Evolutionary conservation across 2,797 vertebrate genomes (phyloP), one percentile per base, ranked within the genome.

Genomic region (Mastacembelus armatus): DNA sequence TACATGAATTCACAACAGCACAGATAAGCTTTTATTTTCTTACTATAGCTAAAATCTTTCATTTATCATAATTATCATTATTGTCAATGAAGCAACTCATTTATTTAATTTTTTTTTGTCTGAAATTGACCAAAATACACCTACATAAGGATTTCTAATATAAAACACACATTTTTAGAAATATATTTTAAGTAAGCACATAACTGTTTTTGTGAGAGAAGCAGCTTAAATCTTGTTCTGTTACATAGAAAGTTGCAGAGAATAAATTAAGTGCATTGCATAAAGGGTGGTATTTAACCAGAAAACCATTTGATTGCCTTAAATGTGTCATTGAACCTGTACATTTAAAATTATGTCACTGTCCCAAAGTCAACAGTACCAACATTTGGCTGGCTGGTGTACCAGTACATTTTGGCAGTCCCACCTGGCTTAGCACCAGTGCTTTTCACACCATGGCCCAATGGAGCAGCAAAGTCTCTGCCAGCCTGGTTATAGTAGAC

Each of bases 401-500:
- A 66, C 27, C 7, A 67, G 71, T 72, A 70, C 70, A 58, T 81
- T 45, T 76, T 85, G 88, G 83, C 71, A 68, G 47, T 55, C 67
- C 71, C 67, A 75, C 74, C 80, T 87, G 85, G 84, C 87, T 70
- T 42, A 49, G 72, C 74, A 86, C 78, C 85, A 86, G 77, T 77
- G 77, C 73, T 60, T 79, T 85, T 81, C 85, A 66, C 77, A 84
- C 85, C 72, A 65, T 55, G 38, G 83, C 81, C 81, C 80, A 75
- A 61, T 74, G 83, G 80, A 91, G 86, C 83, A 70, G 61, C 71
- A 71, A 60, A 72, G 51, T 76, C 87, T 84, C 87, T 57, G 61
- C 83, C 85, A 84, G 84, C 86, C 78, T 62, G 71, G 81, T 85
- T 76, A 84, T 83, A 86, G 43, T 65, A 81, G 74, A 82, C 81